Base-by-base conservation (phyloP, 2,888 invertebrate genomes). In the Eristalinus aeneus region DNA sequence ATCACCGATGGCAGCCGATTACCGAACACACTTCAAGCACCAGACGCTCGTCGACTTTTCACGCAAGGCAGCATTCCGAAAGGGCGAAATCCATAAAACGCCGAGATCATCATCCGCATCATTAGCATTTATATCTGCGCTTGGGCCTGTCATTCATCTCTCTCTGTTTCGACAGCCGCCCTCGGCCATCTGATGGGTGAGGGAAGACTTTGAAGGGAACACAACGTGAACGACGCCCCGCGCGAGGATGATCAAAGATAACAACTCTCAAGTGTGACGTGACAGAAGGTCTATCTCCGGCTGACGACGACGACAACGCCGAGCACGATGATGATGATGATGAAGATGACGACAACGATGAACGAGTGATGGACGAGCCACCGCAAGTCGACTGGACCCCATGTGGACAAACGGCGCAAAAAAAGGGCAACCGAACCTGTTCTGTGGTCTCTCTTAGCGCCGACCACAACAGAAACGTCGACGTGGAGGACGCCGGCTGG, bases 111-210 rank as follows among this genome's bases (percentile, higher is more conserved):
- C 75, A 72, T 80, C 75, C 63, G 80, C 76, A 72, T 76, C 84
- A 85, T 85, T 85, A 85, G 80, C 75, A 85, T 85, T 85, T 80
- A 67, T 84, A 76, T 80, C 71, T 76, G 67, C 27, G 75, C 80
- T 68, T 72, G 34, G 63, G 72, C 34, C 84, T 76, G 84, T 74
- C 84, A 85, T 76, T 80, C 80, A 80, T 80, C 76, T 76, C 39
- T 12, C 27, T 27, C 27, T 27, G 80, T 80, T 80, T 80, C 80
- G 80, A 76, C 84, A 85, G 58, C 63, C 63, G 80, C 84, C 63
- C 46, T 39, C 46, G 79, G 79, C 79, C 46, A 46, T 60, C n/a
- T 36, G 53, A 60, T 46, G 69, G 73, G 56, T 34, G 54, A 78
- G 71, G 74, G 60, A 34, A 75, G 75, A 75, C 63, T 80, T 75